Evolutionary conservation across 2,113 vertebrate genomes (phyloP), one percentile per base, ranked within the genome.

Genomic region (Stomatorhinus ivindoensis): DNA sequence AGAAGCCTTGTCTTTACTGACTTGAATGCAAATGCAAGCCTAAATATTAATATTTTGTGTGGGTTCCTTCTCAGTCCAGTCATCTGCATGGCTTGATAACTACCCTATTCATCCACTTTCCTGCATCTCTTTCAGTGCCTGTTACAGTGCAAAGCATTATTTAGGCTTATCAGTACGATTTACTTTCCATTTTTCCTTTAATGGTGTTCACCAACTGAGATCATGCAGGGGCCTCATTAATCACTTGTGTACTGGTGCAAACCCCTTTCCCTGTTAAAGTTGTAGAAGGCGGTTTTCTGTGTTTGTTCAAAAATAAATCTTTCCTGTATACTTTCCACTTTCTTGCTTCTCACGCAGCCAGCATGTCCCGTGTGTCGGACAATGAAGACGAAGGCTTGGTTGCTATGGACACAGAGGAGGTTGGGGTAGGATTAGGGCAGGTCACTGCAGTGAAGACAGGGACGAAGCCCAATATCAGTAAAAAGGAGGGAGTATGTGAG

Each of bases 361-460:
- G 95, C 95, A 99, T 99, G 98, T 98, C 98, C 94, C 96, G 94
- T 90, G 96, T 97, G 90, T 97, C 96, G 0, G 97, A 98, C 94
- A 97, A 97, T 90, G 97, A 99, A 87, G 97, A 99, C 93, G 96
- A 98, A 65, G 95, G 95, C 89, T 97, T 97, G 93, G 97, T 98
- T 96, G 98, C 97, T 9, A 97, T 99, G 96, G 98, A 99, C 91
- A 95, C 96, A 1, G 98, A 98, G 92, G 98, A 99, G 10, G 94
- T 90, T 24, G 91, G 92, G 6, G 94, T 95, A 87, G 47, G 82
- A 42, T n/a, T 82, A 31, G 91, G 92, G n/a, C 85, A 90, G 91
- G 95, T 94, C 73, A 93, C 93, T 21, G 95, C 97, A 95, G 96
- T 95, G 15, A 96, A 95, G 55, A 96, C 96, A 0, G 93, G 90